Conservation (phyloP, 2,797 vertebrate species). For the Rhinogobio ventralis region DNA sequence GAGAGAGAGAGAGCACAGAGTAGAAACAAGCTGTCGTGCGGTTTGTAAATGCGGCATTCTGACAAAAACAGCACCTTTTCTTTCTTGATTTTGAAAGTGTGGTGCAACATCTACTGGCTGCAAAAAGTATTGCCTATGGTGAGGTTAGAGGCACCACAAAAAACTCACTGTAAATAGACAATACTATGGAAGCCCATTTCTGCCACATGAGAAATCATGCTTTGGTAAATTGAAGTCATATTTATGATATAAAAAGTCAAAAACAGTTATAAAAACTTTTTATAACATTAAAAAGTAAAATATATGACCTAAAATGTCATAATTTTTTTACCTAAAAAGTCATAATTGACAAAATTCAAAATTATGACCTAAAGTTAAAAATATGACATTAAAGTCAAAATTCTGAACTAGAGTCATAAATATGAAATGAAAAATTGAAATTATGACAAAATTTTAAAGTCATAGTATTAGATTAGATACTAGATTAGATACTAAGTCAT, state of each 20-base stretch:
- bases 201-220: background rate
- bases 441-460: too few relatives aligned
- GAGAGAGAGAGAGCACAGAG: background rate
- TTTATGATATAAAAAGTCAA: background rate
- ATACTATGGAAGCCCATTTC: background rate
- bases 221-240: background rate
- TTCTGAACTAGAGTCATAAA: background rate
- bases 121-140: slow-evolving; percentile 60
- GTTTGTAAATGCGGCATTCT: background rate
- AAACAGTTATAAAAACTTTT: too few relatives aligned
- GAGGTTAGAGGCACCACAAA: background rate
- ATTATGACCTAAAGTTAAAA: too few relatives aligned
- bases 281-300: background rate
- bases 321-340: too few relatives aligned
- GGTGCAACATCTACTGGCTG: slow-evolving; percentile 70
- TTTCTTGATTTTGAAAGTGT: slow-evolving; percentile 58
- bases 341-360: too few relatives aligned
- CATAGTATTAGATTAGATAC: too few relatives aligned
- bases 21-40: background rate
- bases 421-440: too few relatives aligned
- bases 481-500: too few relatives aligned
- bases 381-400: background rate
- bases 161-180: background rate
- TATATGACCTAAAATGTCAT: background rate
- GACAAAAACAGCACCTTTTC: slow-evolving; percentile 16